Evolutionary conservation across 1,140 invertebrate species (phyloP), one percentile per base, ranked within the genome.

Genomic region (Drosophila eugracilis): DNA sequence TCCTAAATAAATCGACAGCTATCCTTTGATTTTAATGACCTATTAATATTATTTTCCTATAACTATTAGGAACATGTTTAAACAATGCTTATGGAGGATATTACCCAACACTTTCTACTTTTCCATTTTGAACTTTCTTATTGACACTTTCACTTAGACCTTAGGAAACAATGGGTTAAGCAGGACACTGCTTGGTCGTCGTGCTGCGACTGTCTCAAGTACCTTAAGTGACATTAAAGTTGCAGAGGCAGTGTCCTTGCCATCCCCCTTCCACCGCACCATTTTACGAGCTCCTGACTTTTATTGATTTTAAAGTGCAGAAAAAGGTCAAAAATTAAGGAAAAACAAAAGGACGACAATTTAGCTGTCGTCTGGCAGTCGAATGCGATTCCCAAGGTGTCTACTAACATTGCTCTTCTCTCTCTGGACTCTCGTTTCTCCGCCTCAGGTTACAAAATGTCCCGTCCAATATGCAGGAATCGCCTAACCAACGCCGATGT

Each of bases 391-490:
- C 78, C 32, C 42, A 55, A 67, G 75, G 71, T 15, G 34, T 65
- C 60, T 36, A 78, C 48, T 74, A 44, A 74, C 41, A 52, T 45
- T 48, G 26, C 34, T 30, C 24, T 52, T 26, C 39, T 65, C 21
- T 53, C 36, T 34, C 44, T 37, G 28, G 53, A 32, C 1, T 39
- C 22, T 36, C 24, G 55, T 48, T 39, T 26, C 10, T 14, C 5
- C 58, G 76, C 77, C 67, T 67, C 63, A 97, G 97, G 97, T 44
- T 96, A 96, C 92, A 96, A 96, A 92, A 96, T 96, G 94, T 95
- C 95, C 22, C 93, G 95, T 77, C 94, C 95, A 7, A 93, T 95
- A 39, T 98, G 97, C 91, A 92, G 95, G 66, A 96, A 96, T 79
- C 93, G 94, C 37, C 93, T 96, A 5, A 94, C 94, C 1, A 95